Evolutionary conservation across 2,797 vertebrate species (phyloP).

Genomic region (Nasua narica): DNA sequence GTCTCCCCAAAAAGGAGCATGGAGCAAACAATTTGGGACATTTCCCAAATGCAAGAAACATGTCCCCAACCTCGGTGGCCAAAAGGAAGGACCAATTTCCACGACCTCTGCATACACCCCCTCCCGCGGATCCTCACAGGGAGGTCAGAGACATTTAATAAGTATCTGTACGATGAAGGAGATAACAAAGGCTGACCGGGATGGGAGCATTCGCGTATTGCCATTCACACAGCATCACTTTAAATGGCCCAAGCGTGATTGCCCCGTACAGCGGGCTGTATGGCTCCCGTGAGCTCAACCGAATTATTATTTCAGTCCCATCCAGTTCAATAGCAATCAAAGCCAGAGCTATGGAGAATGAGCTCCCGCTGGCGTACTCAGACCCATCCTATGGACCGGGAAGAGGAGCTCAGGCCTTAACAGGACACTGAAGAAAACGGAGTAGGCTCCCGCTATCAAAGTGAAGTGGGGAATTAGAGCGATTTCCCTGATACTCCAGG

Average conservation of each 20-base stretch:
- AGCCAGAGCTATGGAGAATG: not conserved
- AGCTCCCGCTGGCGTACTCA: not conserved
- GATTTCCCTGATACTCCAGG: slow-evolving; percentile 64
- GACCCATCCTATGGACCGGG: not conserved
- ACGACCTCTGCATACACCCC: rapidly evolving
- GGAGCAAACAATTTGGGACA: not conserved
- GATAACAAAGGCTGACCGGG: not conserved
- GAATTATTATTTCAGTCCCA: slow-evolving; percentile 46
- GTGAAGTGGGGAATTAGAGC: slow-evolving; percentile 53
- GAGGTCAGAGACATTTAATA: not conserved
- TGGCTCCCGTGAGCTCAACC: not conserved
- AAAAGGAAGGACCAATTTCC: not conserved
- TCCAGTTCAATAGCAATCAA: slow-evolving; percentile 32
- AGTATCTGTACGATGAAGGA: not conserved
- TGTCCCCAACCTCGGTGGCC: not conserved
- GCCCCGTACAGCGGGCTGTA: not conserved
- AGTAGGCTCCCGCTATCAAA: slow-evolving; percentile 5
- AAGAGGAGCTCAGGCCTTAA: not conserved
- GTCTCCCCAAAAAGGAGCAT: not conserved
- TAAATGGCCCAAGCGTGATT: not conserved
- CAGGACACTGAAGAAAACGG: not conserved
- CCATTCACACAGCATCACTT: not conserved
- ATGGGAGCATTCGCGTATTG: not conserved
- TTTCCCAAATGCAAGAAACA: not conserved
- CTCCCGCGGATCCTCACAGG: rapidly evolving